These are phyloP conservation scores for Procavia capensis DNA, from an alignment of 2,113 vertebrate genomes.

Conservation along the genomic window DNA sequence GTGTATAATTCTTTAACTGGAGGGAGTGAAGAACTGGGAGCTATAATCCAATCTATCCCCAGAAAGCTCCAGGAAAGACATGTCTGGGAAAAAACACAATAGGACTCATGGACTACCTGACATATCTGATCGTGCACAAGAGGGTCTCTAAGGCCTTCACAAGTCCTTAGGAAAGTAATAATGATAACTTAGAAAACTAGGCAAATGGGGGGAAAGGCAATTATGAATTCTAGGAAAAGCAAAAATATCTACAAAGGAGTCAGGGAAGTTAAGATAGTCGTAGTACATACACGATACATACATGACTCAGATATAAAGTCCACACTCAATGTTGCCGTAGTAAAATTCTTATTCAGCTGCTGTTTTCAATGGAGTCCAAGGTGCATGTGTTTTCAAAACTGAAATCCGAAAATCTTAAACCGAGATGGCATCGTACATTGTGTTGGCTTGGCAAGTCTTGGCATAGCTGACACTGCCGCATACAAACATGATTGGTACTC, in stretches of 20 bases:
- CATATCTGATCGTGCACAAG: not conserved
- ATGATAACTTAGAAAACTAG: not conserved
- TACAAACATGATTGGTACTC: not conserved
- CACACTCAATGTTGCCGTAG: not conserved
- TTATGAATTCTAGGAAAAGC: not conserved
- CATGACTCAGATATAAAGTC: not conserved
- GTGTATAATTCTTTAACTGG: not conserved
- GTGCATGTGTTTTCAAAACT: not conserved
- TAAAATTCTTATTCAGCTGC: not conserved
- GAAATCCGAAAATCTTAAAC: conserved; percentile 26
- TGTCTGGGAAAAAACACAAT: not conserved
- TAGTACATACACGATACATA: not conserved
- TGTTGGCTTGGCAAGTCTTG: not conserved
- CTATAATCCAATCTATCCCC: not conserved
- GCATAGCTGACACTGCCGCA: not conserved
- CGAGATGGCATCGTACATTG: not conserved
- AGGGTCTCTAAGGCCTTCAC: not conserved
- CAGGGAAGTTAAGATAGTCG: not conserved
- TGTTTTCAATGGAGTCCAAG: not conserved
- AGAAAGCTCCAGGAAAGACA: not conserved
- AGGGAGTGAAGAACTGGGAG: not conserved
- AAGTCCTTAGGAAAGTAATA: not conserved
- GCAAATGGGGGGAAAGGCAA: not conserved
- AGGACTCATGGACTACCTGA: not conserved
- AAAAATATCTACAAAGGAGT: not conserved